Conservation (phyloP, 2,888 invertebrate genomes). For the Hirtodrosophila duncani region DNA sequence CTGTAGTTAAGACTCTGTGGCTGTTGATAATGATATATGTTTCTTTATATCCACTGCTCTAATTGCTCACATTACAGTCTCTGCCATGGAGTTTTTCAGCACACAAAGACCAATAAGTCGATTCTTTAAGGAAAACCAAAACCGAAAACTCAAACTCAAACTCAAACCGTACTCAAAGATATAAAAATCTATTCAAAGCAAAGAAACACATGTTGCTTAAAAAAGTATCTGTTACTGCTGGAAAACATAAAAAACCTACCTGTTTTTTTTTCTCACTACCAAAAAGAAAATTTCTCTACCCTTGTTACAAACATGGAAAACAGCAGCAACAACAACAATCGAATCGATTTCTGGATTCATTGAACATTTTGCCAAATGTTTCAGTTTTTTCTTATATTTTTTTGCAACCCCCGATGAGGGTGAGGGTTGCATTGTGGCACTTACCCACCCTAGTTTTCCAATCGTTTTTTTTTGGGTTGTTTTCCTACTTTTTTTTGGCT, state of each 20-base stretch:
- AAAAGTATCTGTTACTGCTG: slow-evolving; percentile 63
- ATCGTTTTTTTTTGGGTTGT: slow-evolving; percentile 17
- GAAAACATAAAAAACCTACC: slow-evolving; percentile 42
- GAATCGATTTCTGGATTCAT: slow-evolving; percentile 57
- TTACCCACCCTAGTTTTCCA: slow-evolving; percentile 37
- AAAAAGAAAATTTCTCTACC: slow-evolving; percentile 3
- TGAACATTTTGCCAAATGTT: slow-evolving; percentile 33
- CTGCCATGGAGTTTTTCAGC: slow-evolving; percentile 1
- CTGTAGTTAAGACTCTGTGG: slow-evolving; percentile 47
- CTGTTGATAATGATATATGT: slow-evolving; percentile 50
- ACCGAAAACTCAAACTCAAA: slow-evolving; percentile 15
- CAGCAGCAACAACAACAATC: slow-evolving; percentile 15
- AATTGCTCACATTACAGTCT: slow-evolving; percentile 60
- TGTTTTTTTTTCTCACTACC: slow-evolving; percentile 63
- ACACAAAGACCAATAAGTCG: slow-evolving; percentile 69
- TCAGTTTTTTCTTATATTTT: slow-evolving; percentile 13
- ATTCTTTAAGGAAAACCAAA: slow-evolving; percentile 17
- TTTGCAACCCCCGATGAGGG: slow-evolving; percentile 50
- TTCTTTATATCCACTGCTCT: slow-evolving; percentile 10
- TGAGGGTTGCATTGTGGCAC: slow-evolving; percentile 41
- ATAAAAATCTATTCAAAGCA: slow-evolving; percentile 31
- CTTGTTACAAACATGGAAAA: not conserved
- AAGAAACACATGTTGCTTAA: slow-evolving; percentile 46
- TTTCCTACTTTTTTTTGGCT: slow-evolving; percentile 33
- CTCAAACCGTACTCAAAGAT: slow-evolving; percentile 8